Conservation (phyloP, 2,888 invertebrate species). For the Ormyrus pomaceus region DNA sequence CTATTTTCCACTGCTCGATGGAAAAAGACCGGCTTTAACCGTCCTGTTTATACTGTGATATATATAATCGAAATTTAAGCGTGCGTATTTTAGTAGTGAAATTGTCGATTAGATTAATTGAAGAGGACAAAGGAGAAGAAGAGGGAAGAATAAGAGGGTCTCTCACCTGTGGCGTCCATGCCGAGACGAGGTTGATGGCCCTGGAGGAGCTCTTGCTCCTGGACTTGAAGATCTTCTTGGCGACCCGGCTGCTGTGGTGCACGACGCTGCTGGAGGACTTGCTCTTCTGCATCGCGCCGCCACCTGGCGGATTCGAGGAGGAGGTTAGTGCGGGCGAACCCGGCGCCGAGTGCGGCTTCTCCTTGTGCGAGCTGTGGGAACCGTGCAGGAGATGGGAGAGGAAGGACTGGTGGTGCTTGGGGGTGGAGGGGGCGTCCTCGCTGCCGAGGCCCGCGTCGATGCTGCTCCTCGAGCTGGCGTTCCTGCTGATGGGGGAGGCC, state of each 20-base stretch:
- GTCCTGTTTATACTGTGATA: no score
- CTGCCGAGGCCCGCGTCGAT: conserved; percentile 76
- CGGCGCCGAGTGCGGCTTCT: conserved; percentile 77
- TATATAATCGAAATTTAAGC: no score
- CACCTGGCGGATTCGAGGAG: conserved; percentile 78
- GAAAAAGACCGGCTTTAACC: no score
- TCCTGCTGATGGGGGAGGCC: conserved; percentile 74
- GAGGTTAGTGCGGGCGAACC: conserved; percentile 77
- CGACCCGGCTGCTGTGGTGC: conserved; percentile 83
- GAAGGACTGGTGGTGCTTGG: conserved; percentile 80
- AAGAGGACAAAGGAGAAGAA: not conserved
- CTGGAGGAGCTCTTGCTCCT: conserved; percentile 89
- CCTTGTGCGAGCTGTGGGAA: conserved; percentile 45
- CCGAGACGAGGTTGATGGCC: conserved; percentile 78
- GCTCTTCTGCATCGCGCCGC: conserved; percentile 90
- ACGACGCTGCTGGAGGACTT: conserved; percentile 92
- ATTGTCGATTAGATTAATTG: no score
- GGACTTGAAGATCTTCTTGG: conserved; percentile 90
- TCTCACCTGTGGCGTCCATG: conserved; percentile 93
- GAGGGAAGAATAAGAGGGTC: conserved; percentile 19
- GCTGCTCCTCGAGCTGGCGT: conserved; percentile 78
- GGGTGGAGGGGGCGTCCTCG: conserved; percentile 75
- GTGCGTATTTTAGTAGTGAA: no score
- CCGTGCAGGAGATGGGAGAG: conserved; percentile 79
- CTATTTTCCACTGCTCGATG: no score